Conservation (phyloP, 2,888 invertebrate genomes). For the Epistrophella euchroma region DNA sequence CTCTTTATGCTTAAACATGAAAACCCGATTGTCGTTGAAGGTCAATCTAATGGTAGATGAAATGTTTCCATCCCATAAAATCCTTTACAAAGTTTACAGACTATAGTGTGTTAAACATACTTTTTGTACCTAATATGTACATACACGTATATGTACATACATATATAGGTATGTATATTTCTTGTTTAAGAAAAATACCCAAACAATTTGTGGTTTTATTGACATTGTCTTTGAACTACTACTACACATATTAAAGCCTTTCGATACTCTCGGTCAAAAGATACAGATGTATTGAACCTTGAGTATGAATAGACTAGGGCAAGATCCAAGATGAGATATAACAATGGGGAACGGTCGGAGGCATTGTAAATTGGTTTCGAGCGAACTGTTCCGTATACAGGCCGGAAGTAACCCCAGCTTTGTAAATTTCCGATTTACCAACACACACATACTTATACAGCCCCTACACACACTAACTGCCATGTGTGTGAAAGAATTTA, state of each 20-base stretch:
- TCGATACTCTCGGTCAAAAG: conserved; percentile 48
- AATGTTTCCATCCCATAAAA: conserved; percentile 25
- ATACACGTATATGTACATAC: no score
- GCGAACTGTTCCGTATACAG: conserved; percentile 8
- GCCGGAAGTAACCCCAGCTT: conserved; percentile 35
- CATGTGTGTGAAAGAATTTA: conserved; percentile 45
- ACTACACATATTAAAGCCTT: background rate
- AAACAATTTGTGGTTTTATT: conserved; percentile 40
- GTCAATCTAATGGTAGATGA: conserved; percentile 1
- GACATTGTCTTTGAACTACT: conserved; percentile 30
- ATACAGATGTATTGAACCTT: conserved; percentile 55
- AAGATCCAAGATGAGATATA: background rate
- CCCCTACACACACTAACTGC: background rate
- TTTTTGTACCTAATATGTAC: background rate
- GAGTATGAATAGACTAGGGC: background rate
- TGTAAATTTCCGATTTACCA: conserved; percentile 55
- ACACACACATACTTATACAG: conserved; percentile 22
- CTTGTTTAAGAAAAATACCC: conserved; percentile 1
- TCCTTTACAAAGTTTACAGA: conserved; percentile 10
- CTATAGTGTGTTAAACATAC: conserved; percentile 15
- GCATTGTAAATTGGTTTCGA: conserved; percentile 51
- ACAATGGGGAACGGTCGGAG: background rate
- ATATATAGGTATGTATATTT: background rate
- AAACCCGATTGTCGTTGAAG: conserved; percentile 2
- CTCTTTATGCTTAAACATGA: background rate